Base-by-base conservation (phyloP, 1,140 invertebrate genomes). In the Sycobia sp. region DNA sequence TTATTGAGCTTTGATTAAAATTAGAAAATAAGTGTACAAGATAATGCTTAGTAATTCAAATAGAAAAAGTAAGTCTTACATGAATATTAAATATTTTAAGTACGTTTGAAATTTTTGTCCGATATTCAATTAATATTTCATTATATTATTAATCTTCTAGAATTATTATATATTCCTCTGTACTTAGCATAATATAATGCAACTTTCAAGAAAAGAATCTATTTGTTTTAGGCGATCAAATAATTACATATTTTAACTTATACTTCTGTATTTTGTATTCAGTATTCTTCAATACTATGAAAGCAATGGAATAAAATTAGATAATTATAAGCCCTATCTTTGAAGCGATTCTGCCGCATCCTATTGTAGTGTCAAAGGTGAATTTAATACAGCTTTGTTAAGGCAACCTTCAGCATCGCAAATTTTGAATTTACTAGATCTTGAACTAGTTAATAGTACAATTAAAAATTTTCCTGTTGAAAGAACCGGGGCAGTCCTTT, bases 301-400 rank as follows among this genome's bases (percentile, higher is more conserved):
- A 74, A 75, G 71, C 32, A 81, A 84, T 50, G 82, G 83, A 14
- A 77, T 86, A 36, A 85, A 85, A 61, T 81, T 91, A 13, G 81
- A 84, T 44, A 82, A 88, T 77, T 92, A 86, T 69, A 87, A 88
- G 65, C 92, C 92, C 13, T 93, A 89, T 69, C 79, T 94, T 0
- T 94, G 90, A 87, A 91, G 92, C 7, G 86, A 86, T 71, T 86
- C 87, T 14, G 92, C 91, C 0, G 86, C 89, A 11, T 86, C 85
- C 32, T 86, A 91, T 75, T 93, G 92, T 69, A 87, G 89, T 13
- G 80, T 92, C 0, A 84, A 86, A 53, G 81, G 79, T 4, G 81
- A 85, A 53, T 71, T 85, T 59, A 83, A 88, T 68, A 82, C 85
- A 67, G 82, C 84, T 20, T 75, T 90, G 43, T 90, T 83, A 85